phyloP scores from a whole-genome alignment of 1,140 invertebrate genomes.

The Neodiprion fabricii region DNA sequence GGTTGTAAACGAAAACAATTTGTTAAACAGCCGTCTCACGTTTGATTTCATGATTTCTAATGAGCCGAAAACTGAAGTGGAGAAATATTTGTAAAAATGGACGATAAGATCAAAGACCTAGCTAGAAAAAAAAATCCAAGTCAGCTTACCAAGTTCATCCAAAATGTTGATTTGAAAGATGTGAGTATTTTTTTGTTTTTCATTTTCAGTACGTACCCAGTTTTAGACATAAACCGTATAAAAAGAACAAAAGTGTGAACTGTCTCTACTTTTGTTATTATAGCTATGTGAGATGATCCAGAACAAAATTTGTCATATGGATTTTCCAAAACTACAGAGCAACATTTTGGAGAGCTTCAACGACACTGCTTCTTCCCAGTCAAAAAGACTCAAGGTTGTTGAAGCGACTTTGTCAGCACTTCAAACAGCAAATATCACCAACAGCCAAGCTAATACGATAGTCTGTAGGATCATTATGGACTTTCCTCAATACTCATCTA shows the following conservation, averaged over 20 bases:
- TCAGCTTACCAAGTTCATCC: conserved; percentile 29
- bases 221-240: neutral
- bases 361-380: conserved; percentile 29
- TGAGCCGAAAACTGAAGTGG: too few species aligned
- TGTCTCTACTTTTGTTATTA: conserved; percentile 17
- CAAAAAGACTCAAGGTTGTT: conserved; percentile 46
- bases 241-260: neutral
- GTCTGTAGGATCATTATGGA: conserved; percentile 45
- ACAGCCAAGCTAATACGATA: conserved; percentile 38
- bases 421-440: conserved; percentile 33
- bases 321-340: conserved; percentile 38
- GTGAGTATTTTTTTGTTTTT: neutral
- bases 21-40: too few species aligned
- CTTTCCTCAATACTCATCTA: conserved; percentile 42
- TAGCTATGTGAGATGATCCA: conserved; percentile 43
- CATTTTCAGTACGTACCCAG: neutral
- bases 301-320: conserved; percentile 31
- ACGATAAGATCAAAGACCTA: conserved; percentile 17
- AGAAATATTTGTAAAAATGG: conserved; percentile 12
- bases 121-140: neutral
- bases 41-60: too few species aligned
- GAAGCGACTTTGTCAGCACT: conserved; percentile 37
- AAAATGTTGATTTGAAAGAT: conserved; percentile 19
- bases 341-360: conserved; percentile 39
- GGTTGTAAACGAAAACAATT: too few species aligned